These are phyloP conservation scores for Diarsia brunnea DNA, from an alignment of 2,888 invertebrate genomes.

Conservation along the genomic window DNA sequence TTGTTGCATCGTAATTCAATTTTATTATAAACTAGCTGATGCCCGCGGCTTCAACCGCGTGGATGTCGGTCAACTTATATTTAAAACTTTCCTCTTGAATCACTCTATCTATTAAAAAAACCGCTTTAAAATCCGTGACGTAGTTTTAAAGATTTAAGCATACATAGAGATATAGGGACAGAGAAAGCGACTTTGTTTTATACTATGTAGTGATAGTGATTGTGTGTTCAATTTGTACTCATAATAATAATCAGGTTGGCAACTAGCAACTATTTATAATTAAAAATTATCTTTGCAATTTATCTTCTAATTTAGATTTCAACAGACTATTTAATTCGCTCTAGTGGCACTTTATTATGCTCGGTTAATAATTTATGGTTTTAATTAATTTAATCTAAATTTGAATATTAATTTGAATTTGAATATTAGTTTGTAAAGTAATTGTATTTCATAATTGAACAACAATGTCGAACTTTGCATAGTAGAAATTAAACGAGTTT, in stretches of 20 bases:
- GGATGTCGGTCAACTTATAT: too few species aligned
- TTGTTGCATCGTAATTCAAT: too few species aligned
- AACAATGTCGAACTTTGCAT: background rate
- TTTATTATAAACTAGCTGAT: too few species aligned
- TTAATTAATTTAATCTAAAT: constrained; percentile 35
- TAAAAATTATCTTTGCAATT: constrained; percentile 32
- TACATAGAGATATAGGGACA: too few species aligned
- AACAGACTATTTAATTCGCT: constrained; percentile 29
- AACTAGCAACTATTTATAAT: constrained; percentile 6
- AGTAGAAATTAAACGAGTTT: background rate
- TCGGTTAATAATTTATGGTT: constrained; percentile 40
- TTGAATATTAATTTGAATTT: constrained; percentile 17
- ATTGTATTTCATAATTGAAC: background rate
- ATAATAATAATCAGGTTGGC: background rate
- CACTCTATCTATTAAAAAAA: too few species aligned
- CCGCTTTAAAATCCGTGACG: too few species aligned
- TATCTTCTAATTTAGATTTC: constrained; percentile 48
- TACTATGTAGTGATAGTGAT: too few species aligned
- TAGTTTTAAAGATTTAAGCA: too few species aligned
- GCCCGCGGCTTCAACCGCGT: too few species aligned
- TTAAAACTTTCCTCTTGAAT: too few species aligned
- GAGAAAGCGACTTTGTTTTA: too few species aligned
- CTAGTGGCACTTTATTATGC: constrained; percentile 40
- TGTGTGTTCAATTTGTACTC: background rate
- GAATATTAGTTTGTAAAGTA: constrained; percentile 9